Conservation (phyloP, 2,113 vertebrate genomes). For the Amblyopsis rosae region DNA sequence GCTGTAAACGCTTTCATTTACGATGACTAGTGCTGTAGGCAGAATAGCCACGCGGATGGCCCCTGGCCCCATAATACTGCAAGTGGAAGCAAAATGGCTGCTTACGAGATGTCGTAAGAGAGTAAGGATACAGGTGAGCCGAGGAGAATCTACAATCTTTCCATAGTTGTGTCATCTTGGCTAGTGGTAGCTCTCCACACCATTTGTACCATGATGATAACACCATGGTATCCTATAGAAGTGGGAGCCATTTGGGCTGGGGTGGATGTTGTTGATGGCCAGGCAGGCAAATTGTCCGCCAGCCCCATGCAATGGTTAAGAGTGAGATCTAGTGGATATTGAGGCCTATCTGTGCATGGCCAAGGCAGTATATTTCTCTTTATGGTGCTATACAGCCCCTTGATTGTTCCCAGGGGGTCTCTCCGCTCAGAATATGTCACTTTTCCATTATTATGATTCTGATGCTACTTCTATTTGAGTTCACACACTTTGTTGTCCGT, state of each 20-base stretch:
- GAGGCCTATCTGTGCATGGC: constrained; percentile 55
- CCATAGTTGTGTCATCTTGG: neutral
- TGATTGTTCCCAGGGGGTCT: constrained; percentile 52
- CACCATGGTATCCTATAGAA: constrained; percentile 28
- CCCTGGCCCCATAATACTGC: constrained; percentile 3
- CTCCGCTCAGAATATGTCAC: constrained; percentile 64
- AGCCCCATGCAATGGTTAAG: constrained; percentile 49
- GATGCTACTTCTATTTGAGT: constrained; percentile 29
- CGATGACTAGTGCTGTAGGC: constrained; percentile 62
- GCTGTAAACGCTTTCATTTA: constrained; percentile 72
- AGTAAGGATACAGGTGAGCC: neutral
- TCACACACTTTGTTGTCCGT: constrained; percentile 58
- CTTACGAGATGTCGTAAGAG: neutral
- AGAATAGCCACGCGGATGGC: constrained; percentile 24
- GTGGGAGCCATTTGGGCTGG: constrained; percentile 32
- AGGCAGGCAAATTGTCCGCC: constrained; percentile 29
- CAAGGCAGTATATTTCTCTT: constrained; percentile 70
- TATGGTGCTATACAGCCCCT: constrained; percentile 79
- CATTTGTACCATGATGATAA: constrained; percentile 51
- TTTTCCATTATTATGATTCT: constrained; percentile 60
- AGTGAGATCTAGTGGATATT: constrained; percentile 58
- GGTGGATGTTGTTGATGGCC: constrained; percentile 48
- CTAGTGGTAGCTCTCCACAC: constrained; percentile 56
- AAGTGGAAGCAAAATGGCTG: constrained; percentile 1
- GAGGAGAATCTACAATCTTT: neutral